phyloP scores from a whole-genome alignment of 1,140 invertebrate species.

The Pogonomyrmex californicus region DNA sequence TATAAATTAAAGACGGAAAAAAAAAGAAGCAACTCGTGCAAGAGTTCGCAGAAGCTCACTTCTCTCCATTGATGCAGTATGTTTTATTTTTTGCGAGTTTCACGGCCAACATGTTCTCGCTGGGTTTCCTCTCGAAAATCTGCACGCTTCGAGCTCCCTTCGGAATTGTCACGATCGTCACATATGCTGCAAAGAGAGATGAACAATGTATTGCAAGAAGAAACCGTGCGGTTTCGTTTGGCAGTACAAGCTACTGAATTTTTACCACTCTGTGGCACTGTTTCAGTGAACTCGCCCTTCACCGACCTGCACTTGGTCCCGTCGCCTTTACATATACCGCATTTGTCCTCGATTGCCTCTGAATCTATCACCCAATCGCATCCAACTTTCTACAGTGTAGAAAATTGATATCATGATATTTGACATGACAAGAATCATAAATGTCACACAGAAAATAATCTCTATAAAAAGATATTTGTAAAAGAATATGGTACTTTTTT shows the following conservation, averaged over 20 bases:
- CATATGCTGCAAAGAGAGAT: slow-evolving; percentile 79
- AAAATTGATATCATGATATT: not conserved
- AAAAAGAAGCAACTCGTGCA: not conserved
- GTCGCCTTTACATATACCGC: slow-evolving; percentile 91
- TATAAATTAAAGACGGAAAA: slow-evolving; percentile 15
- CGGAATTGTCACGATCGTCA: slow-evolving; percentile 84
- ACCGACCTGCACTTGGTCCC: slow-evolving; percentile 88
- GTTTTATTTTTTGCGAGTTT: slow-evolving; percentile 77
- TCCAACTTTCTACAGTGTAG: slow-evolving; percentile 87
- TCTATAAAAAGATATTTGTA: not conserved
- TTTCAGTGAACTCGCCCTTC: slow-evolving; percentile 80
- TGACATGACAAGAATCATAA: not conserved
- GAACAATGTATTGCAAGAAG: slow-evolving; percentile 12
- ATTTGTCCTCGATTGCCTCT: slow-evolving; percentile 89
- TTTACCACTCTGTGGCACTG: slow-evolving; percentile 25
- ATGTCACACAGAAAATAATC: not conserved
- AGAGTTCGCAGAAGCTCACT: slow-evolving; percentile 79
- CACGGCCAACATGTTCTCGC: slow-evolving; percentile 84
- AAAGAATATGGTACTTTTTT: not conserved
- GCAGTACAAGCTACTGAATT: slow-evolving; percentile 24
- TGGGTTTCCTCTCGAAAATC: slow-evolving; percentile 80
- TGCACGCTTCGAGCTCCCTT: slow-evolving; percentile 84
- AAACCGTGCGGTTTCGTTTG: not conserved
- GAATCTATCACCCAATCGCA: slow-evolving; percentile 91
- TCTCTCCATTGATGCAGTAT: slow-evolving; percentile 85